These are phyloP conservation scores for Zelleria hepariella DNA, from an alignment of 2,888 invertebrate genomes.

Conservation along the genomic window DNA sequence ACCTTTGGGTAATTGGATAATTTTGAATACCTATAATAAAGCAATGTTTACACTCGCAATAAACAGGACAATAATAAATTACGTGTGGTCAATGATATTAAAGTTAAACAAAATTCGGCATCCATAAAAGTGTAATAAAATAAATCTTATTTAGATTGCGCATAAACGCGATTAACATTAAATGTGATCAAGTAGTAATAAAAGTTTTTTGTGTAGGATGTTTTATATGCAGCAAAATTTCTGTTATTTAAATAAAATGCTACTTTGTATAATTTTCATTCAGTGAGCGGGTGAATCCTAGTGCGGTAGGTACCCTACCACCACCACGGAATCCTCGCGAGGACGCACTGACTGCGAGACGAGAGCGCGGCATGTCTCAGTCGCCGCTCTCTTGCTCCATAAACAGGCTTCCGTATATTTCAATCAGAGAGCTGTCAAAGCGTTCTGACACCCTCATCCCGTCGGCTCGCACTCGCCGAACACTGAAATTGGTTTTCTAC, in stretches of 20 bases:
- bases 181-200: neutral
- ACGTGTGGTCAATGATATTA: neutral
- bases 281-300: too few relatives aligned
- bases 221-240: neutral
- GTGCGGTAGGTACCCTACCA: too few relatives aligned
- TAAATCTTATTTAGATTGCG: neutral
- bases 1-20: neutral
- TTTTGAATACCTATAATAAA: neutral
- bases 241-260: too few relatives aligned
- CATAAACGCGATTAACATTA: neutral
- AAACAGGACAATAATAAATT: neutral
- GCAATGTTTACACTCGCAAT: neutral
- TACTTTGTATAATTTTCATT: too few relatives aligned
- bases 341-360: constrained; percentile 13
- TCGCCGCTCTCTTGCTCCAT: constrained; percentile 65
- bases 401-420: constrained; percentile 75
- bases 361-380: constrained; percentile 22
- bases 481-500: constrained; percentile 74
- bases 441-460: constrained; percentile 74
- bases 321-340: neutral
- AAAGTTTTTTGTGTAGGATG: neutral
- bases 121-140: constrained; percentile 1
- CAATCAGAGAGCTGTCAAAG: constrained; percentile 76
- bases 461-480: constrained; percentile 71
- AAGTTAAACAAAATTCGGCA: neutral